These are phyloP conservation scores for Ophion obscuratus DNA, from an alignment of 2,888 invertebrate species.

Conservation along the genomic window DNA sequence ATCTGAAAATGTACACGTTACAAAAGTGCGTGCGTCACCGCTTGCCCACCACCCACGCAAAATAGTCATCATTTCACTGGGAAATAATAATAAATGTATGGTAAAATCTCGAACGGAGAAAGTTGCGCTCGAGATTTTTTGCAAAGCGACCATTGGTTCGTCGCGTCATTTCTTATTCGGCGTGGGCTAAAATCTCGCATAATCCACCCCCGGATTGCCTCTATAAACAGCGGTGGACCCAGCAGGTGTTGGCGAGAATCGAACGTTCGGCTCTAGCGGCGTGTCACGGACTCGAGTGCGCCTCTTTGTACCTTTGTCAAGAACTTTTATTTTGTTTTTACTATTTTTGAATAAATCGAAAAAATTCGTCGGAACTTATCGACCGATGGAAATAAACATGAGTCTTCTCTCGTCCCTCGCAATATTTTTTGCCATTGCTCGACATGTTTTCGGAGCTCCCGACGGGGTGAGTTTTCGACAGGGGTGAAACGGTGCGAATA, in stretches of 20 bases:
- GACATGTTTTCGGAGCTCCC: conserved; percentile 41
- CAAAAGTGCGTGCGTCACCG: conserved; percentile 56
- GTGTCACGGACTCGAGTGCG: conserved; percentile 18
- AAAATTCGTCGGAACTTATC: not conserved
- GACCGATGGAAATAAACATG: conserved; percentile 23
- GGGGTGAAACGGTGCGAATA: not conserved
- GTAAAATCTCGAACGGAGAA: conserved; percentile 63
- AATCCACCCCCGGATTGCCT: conserved; percentile 29
- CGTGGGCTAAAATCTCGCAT: conserved; percentile 60
- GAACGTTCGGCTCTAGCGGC: conserved; percentile 31
- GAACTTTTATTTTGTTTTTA: not conserved
- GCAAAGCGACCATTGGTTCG: conserved; percentile 63
- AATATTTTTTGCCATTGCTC: conserved; percentile 25
- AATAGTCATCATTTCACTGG: conserved; percentile 45
- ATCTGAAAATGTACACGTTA: conserved; percentile 37
- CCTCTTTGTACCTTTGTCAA: not conserved
- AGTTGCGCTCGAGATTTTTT: conserved; percentile 53
- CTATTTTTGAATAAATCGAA: not conserved
- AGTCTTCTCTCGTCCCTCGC: conserved; percentile 12
- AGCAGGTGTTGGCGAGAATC: conserved; percentile 39
- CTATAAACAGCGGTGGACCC: conserved; percentile 51
- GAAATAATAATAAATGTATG: conserved; percentile 56
- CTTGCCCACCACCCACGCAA: conserved; percentile 16
- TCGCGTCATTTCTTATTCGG: conserved; percentile 48
- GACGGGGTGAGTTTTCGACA: conserved; percentile 15